Conservation (phyloP, 2,888 invertebrate species). For the Oscheius sp. region DNA sequence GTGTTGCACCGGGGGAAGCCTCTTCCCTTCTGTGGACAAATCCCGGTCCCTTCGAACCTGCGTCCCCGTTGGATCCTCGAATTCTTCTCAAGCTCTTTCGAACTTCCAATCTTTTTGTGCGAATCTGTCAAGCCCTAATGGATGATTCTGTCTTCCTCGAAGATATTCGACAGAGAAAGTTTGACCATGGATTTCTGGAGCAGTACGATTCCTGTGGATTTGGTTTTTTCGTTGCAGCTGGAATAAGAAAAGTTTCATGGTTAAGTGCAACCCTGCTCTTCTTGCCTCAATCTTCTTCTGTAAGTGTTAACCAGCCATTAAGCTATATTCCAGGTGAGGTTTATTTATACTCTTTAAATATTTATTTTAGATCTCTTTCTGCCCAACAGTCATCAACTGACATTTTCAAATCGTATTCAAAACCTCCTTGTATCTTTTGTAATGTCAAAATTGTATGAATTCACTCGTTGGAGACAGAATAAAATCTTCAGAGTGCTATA, state of each 20-base stretch:
- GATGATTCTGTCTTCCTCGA: slow-evolving; percentile 36
- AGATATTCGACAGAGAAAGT: slow-evolving; percentile 39
- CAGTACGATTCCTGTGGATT: slow-evolving; percentile 65
- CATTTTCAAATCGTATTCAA: slow-evolving; percentile 32
- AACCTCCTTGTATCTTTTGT: slow-evolving; percentile 39
- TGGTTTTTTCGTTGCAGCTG: slow-evolving; percentile 53
- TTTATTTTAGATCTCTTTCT: slow-evolving; percentile 59
- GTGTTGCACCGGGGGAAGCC: slow-evolving; percentile 2
- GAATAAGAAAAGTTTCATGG: slow-evolving; percentile 54
- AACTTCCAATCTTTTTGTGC: slow-evolving; percentile 54
- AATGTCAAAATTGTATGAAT: neutral
- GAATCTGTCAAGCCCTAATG: slow-evolving; percentile 43
- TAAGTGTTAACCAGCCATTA: slow-evolving; percentile 60
- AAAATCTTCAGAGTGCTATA: neutral
- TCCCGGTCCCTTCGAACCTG: slow-evolving; percentile 63
- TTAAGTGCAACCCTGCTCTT: slow-evolving; percentile 62
- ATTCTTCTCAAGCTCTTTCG: slow-evolving; percentile 58
- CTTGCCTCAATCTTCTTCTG: slow-evolving; percentile 51
- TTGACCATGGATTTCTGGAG: slow-evolving; percentile 62
- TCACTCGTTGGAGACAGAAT: slow-evolving; percentile 8
- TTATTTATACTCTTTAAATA: neutral
- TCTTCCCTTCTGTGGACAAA: slow-evolving; percentile 55
- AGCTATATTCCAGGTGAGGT: slow-evolving; percentile 62
- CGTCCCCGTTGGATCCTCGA: slow-evolving; percentile 60
- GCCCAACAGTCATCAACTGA: slow-evolving; percentile 54